A percentile compares a stretch with the other conserved stretches of the same genome.
Conservation (phyloP, 2,113 vertebrate genomes). For the Noctilio leporinus region DNA sequence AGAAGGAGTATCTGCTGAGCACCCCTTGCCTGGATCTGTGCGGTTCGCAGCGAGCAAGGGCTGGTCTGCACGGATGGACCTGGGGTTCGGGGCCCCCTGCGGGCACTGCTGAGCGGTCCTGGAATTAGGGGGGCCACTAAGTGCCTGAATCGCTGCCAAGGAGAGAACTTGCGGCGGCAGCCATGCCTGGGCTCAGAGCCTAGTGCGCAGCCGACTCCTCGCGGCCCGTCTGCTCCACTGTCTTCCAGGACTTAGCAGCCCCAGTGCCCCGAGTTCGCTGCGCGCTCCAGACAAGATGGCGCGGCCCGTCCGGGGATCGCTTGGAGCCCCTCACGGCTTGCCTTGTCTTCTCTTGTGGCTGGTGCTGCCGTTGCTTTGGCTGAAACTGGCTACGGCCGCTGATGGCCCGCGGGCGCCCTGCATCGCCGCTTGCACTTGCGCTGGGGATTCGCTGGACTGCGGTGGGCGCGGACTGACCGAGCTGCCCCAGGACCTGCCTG, state of each 20-base stretch:
- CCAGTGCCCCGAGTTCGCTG: conserved; percentile 8
- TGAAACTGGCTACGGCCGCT: neutral
- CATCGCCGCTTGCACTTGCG: conserved; percentile 85
- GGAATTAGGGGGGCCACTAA: conserved; percentile 3
- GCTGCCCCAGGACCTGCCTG: conserved; percentile 85
- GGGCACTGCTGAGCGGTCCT: neutral
- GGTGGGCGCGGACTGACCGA: conserved; percentile 80
- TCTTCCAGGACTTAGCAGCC: neutral
- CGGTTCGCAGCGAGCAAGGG: neutral
- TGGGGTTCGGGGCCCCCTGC: neutral
- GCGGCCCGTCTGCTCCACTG: neutral
- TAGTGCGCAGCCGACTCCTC: neutral
- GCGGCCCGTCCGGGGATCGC: conserved; percentile 83
- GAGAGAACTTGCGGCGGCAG: neutral
- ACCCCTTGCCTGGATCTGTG: neutral
- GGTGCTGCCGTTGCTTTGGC: conserved; percentile 43
- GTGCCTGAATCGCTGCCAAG: neutral
- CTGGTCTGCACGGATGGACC: conserved; percentile 54
- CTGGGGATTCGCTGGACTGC: conserved; percentile 85
- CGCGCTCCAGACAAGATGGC: conserved; percentile 92
- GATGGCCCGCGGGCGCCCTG: conserved; percentile 73
- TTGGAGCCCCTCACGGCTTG: conserved; percentile 74
- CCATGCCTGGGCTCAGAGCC: conserved; percentile 34
- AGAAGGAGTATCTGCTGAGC: neutral
- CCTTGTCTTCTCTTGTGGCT: conserved; percentile 73